phyloP scores from a whole-genome alignment of 2,797 vertebrate species.

The Myripristis jacobus region DNA sequence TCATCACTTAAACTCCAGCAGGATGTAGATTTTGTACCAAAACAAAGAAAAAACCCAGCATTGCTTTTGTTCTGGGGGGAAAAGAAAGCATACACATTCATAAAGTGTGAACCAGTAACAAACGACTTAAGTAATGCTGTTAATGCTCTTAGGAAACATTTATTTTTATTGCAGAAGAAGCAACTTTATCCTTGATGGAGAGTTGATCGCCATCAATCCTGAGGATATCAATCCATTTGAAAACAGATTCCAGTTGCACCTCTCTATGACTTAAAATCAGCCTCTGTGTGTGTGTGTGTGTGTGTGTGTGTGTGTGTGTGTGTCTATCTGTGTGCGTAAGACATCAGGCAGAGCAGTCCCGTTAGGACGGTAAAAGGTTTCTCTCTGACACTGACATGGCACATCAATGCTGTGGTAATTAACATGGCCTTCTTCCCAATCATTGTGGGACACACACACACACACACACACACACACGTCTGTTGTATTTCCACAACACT shows the following conservation, averaged over 20 bases:
- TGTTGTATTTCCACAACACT: background rate
- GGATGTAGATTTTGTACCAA: background rate
- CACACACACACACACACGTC: background rate
- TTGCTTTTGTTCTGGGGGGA: background rate
- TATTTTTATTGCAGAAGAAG: background rate
- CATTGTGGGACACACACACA: background rate
- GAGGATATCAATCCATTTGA: background rate
- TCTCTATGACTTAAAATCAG: background rate
- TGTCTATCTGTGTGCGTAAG: background rate
- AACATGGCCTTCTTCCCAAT: slow-evolving; percentile 29
- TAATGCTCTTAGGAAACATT: too few relatives aligned
- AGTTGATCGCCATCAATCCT: background rate
- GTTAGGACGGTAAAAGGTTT: slow-evolving; percentile 14
- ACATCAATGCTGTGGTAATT: slow-evolving; percentile 32
- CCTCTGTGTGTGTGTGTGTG: background rate
- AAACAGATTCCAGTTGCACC: background rate
- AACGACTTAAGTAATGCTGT: background rate
- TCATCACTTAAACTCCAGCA: background rate
- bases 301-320: background rate
- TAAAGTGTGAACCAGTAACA: background rate
- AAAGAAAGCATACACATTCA: background rate
- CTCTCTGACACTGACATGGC: slow-evolving; percentile 25
- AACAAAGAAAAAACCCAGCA: background rate
- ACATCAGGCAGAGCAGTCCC: background rate
- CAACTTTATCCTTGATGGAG: background rate